These are phyloP conservation scores for Carterocephalus palaemon DNA, from an alignment of 2,888 invertebrate species.

Conservation along the genomic window DNA sequence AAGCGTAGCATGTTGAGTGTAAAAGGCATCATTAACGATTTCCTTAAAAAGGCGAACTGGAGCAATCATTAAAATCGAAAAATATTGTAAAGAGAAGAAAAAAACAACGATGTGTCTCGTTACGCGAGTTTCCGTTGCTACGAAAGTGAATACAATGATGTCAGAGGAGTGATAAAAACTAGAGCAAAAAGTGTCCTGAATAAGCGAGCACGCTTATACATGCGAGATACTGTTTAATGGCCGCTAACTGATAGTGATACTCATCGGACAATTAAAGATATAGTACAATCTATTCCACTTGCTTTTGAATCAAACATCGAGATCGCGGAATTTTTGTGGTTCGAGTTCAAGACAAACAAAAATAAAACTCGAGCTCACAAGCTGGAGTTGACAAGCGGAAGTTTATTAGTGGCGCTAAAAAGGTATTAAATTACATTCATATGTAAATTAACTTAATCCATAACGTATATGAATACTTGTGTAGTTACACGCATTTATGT, in stretches of 20 bases:
- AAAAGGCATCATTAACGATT: constrained; percentile 76
- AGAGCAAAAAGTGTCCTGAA: constrained; percentile 65
- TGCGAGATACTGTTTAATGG: constrained; percentile 51
- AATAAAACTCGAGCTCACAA: constrained; percentile 1
- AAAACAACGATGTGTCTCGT: constrained; percentile 65
- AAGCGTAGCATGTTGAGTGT: constrained; percentile 65
- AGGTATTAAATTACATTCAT: constrained; percentile 42
- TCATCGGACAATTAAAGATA: constrained; percentile 3
- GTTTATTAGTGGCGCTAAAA: constrained; percentile 43
- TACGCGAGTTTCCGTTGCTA: constrained; percentile 74
- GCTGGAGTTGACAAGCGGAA: constrained; percentile 44
- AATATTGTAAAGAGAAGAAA: constrained; percentile 71
- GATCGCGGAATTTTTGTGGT: constrained; percentile 11
- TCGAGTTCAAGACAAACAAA: constrained; percentile 14
- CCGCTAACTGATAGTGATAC: constrained; percentile 30
- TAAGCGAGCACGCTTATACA: constrained; percentile 57
- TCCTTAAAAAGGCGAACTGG: constrained; percentile 75
- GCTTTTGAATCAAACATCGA: constrained; percentile 1
- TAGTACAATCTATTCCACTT: background rate
- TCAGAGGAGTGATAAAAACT: constrained; percentile 64
- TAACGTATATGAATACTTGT: constrained; percentile 33
- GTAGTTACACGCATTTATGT: constrained; percentile 17
- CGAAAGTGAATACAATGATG: constrained; percentile 75
- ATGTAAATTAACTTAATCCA: constrained; percentile 42
- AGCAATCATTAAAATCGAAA: constrained; percentile 74